Base-by-base conservation (phyloP, 2,113 vertebrate species). In the Nibea coibor region DNA sequence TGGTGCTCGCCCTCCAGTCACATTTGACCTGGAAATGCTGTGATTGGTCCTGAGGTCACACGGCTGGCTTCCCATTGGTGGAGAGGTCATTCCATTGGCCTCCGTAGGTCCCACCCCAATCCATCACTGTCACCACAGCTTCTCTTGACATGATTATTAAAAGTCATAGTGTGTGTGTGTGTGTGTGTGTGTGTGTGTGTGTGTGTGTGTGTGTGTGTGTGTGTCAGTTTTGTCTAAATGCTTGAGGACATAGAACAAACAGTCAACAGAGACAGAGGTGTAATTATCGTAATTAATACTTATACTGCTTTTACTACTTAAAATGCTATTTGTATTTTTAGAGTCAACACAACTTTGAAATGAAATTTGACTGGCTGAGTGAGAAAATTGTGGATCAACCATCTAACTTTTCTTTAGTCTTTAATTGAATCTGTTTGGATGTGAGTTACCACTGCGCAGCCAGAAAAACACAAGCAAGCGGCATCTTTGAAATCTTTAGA, bases 11-110 rank as follows among this genome's bases (percentile, higher is more conserved):
- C 94, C 90, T 88, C 76, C 26, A 83, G 93, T 88, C 92, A 92
- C 91, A 89, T 93, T 94, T 94, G 94, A 94, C 91, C 94, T 94
- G 92, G 94, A 94, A 93, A 91, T 93, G 86, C 92, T 91, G 84
- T 93, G 93, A 95, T 94, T 95, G 92, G 93, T 80, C 89, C 78
- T 91, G 87, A 92, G 94, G 95, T 94, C 93, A 94, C 63, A 65
- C 56, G 39, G 84, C 88, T 65, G 81, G 84, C 87, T 82, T 86
- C 86, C 90, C 48, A 94, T 91, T 92, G 92, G 92, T 28, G 39
- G 78, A 66, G 53, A 68, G 86, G 82, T 89, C 83, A 90, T 83
- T 88, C 31, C 56, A 51, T 42, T 84, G 87, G 78, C 73, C 79
- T 22, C 76, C 48, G 72, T 75, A 68, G 77, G 86, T 91, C 91